Percentiles rank a stretch among this genome's conserved stretches.
Conservation (phyloP, 2,113 vertebrate species). For the Alces alces region DNA sequence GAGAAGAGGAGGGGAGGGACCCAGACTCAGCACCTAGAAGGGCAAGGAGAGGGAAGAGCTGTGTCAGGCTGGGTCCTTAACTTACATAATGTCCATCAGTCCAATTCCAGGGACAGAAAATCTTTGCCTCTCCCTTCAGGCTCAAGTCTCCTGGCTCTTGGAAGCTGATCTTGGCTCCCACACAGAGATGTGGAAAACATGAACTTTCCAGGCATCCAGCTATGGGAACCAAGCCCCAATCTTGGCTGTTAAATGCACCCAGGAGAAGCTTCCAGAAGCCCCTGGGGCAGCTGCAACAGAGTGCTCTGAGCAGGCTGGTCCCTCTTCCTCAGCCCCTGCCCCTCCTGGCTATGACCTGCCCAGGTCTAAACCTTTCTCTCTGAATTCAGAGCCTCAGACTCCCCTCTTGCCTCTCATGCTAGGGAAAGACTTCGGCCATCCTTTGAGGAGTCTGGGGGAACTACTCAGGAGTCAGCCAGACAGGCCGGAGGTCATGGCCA, state of each 20-base stretch:
- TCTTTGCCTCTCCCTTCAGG: background rate
- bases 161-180: constrained; percentile 23
- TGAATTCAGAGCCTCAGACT: background rate
- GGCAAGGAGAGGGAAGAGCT: background rate
- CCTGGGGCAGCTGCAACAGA: background rate
- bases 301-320: background rate
- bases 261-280: constrained; percentile 10
- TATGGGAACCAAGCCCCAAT: constrained; percentile 12
- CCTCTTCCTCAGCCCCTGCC: background rate
- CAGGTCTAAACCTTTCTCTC: background rate
- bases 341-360: background rate
- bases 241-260: background rate
- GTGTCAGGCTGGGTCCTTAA: rapidly evolving
- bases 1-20: too few relatives aligned
- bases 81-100: rapidly evolving
- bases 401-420: too few relatives aligned
- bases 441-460: background rate
- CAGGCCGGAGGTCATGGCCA: background rate
- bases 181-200: background rate
- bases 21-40: too few relatives aligned
- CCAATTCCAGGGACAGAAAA: background rate
- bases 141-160: background rate
- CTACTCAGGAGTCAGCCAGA: background rate
- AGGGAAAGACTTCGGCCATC: background rate
- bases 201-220: constrained; percentile 11